Conservation (phyloP, 2,888 invertebrate species). For the Drosophila fulvimacula region DNA sequence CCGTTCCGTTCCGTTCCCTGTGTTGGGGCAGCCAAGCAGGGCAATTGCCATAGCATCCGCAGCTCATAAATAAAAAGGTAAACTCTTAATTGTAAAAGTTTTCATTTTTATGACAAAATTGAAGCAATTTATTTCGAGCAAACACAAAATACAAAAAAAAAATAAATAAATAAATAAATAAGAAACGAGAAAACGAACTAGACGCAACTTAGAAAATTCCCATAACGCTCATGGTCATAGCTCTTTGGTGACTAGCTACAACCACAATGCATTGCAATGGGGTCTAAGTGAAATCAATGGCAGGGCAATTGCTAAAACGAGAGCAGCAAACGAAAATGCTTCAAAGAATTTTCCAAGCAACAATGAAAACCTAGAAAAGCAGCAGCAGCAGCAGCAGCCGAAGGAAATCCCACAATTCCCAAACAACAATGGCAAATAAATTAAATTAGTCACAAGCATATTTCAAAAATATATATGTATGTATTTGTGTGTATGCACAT, state of each 20-base stretch:
- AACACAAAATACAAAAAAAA: neutral
- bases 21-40: conserved; percentile 2
- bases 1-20: conserved; percentile 13
- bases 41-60: conserved; percentile 41
- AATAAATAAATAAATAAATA: too few species aligned
- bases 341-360: conserved; percentile 49
- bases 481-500: neutral
- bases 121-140: conserved; percentile 60
- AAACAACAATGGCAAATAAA: conserved; percentile 76
- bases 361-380: conserved; percentile 64
- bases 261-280: conserved; percentile 2
- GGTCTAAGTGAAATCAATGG: conserved; percentile 59
- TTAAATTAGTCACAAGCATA: conserved; percentile 79
- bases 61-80: conserved; percentile 64
- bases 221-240: conserved; percentile 39
- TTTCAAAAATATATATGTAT: conserved; percentile 61
- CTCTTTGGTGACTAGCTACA: conserved; percentile 21
- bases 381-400: conserved; percentile 27
- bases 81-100: conserved; percentile 71
- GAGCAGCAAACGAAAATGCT: conserved; percentile 48
- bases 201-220: conserved; percentile 23
- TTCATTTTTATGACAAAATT: conserved; percentile 72
- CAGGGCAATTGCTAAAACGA: conserved; percentile 54
- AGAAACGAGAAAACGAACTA: conserved; percentile 6
- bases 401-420: conserved; percentile 75